phyloP scores from a whole-genome alignment of 1,140 invertebrate species.

The Calliphora vicina region DNA sequence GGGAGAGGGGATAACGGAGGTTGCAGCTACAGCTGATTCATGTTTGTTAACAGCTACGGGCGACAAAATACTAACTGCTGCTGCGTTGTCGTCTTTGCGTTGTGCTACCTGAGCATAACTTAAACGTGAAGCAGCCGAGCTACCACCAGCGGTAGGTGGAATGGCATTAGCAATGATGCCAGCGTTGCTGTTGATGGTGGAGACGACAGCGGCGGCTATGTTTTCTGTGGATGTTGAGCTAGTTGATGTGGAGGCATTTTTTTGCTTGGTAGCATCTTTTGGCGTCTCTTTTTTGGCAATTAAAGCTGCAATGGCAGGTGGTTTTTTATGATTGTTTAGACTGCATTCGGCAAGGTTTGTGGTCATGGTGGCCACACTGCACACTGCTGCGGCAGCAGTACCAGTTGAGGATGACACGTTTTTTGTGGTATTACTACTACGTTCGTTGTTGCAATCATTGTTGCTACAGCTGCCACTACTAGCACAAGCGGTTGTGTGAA shows the following conservation, averaged over 20 bases:
- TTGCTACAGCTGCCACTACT: neutral
- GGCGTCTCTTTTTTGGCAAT: constrained; percentile 55
- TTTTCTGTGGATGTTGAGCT: constrained; percentile 62
- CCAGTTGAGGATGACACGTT: neutral
- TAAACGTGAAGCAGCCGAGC: constrained; percentile 68
- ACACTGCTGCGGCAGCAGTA: constrained; percentile 39
- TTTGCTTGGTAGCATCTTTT: constrained; percentile 54
- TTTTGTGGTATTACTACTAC: neutral
- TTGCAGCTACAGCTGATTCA: constrained; percentile 5
- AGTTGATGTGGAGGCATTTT: constrained; percentile 56
- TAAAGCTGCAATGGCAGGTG: constrained; percentile 48
- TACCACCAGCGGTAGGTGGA: constrained; percentile 37
- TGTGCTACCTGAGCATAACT: constrained; percentile 87
- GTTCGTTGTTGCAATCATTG: neutral
- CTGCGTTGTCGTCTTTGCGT: constrained; percentile 47
- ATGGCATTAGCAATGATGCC: neutral
- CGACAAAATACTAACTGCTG: neutral
- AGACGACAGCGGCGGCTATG: constrained; percentile 37
- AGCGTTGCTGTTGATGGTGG: neutral
- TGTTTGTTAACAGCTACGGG: constrained; percentile 39
- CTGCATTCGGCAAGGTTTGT: constrained; percentile 51
- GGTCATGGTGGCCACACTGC: constrained; percentile 49
- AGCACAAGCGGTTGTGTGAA: neutral
- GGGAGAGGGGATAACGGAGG: neutral
- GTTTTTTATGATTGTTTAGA: constrained; percentile 56